Evolutionary conservation across 2,113 vertebrate genomes (phyloP).

Genomic region (Eudyptes chrysolophus): DNA sequence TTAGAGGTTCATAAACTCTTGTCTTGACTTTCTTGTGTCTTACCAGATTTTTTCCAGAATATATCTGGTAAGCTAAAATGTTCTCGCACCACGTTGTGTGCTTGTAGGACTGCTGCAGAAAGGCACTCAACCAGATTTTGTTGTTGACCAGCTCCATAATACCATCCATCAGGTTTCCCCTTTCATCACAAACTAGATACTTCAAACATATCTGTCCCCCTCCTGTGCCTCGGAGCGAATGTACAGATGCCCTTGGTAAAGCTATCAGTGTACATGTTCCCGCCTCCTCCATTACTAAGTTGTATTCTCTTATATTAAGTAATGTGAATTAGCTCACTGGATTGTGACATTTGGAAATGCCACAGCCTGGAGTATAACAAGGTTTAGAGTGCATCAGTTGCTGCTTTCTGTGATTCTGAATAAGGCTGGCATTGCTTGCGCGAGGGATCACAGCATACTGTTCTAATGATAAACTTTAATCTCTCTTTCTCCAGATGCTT

Average conservation of each 20-base stretch:
- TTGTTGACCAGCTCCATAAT: not conserved
- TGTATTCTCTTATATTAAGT: not conserved
- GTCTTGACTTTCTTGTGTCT: not conserved
- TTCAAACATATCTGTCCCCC: not conserved
- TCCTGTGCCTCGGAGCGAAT: rapidly evolving
- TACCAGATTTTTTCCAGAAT: not conserved
- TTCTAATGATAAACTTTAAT: not conserved
- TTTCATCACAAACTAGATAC: not conserved
- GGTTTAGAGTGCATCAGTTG: not conserved
- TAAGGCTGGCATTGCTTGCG: not conserved
- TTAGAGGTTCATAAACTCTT: not conserved
- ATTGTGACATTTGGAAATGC: not conserved
- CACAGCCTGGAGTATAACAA: not conserved
- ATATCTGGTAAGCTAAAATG: not conserved
- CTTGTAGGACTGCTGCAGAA: not conserved
- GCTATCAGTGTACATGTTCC: rapidly evolving
- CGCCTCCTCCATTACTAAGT: not conserved
- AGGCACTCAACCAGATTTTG: not conserved
- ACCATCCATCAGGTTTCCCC: not conserved
- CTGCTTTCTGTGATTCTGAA: not conserved
- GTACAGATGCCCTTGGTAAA: not conserved
- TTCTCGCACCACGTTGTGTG: rapidly evolving
- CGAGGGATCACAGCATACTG: rapidly evolving
- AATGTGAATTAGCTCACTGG: not conserved
- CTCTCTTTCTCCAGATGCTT: not conserved